These are phyloP conservation scores for Zaprionus obscuricornis DNA, from an alignment of 2,888 invertebrate genomes.

Conservation along the genomic window DNA sequence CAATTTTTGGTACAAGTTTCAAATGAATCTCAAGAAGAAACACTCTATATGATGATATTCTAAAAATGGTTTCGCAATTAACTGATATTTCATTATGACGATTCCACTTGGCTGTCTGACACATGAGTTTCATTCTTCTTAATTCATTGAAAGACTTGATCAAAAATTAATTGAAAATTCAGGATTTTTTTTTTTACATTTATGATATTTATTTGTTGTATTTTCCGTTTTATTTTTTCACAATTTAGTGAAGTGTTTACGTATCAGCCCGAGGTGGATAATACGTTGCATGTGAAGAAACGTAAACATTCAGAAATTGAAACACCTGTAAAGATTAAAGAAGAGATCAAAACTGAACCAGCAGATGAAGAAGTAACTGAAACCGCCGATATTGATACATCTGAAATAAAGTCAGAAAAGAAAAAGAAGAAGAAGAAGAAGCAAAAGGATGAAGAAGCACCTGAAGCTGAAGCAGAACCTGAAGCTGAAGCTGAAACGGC, in stretches of 20 bases:
- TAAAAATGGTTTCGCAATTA: constrained; percentile 83
- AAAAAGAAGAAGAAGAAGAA: constrained; percentile 82
- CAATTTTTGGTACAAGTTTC: no score
- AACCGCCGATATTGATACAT: constrained; percentile 31
- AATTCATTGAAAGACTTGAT: neutral
- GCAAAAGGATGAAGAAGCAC: constrained; percentile 66
- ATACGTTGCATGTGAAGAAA: constrained; percentile 87
- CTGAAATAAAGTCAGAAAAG: constrained; percentile 63
- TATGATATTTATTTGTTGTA: no score
- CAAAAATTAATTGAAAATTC: neutral
- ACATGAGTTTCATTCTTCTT: constrained; percentile 19
- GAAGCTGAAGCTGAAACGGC: constrained; percentile 34
- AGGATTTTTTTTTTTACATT: neutral
- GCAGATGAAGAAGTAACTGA: constrained; percentile 25
- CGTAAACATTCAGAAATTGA: constrained; percentile 85
- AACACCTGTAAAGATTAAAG: constrained; percentile 53
- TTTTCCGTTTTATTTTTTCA: constrained; percentile 14
- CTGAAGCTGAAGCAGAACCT: constrained; percentile 44
- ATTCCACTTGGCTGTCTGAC: constrained; percentile 82
- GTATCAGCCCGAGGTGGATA: constrained; percentile 92
- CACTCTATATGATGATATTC: constrained; percentile 81
- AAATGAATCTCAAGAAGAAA: no score
- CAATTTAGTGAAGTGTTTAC: constrained; percentile 88
- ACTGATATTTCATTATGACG: constrained; percentile 72
- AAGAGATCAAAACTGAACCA: constrained; percentile 12